phyloP scores from a whole-genome alignment of 2,888 invertebrate genomes.

The Drosophila picticornis region DNA sequence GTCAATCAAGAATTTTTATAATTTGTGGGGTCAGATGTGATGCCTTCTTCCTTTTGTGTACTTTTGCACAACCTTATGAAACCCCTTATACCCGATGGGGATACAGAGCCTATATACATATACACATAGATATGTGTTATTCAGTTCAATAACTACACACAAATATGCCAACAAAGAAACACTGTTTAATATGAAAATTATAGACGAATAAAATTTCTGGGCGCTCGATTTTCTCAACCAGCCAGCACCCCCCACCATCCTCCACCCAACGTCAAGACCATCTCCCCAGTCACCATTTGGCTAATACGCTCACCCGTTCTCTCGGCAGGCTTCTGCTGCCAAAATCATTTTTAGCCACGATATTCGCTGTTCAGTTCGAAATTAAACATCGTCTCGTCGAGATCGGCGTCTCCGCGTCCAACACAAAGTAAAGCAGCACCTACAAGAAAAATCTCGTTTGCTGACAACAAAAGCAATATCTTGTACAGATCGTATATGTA shows the following conservation, averaged over 20 bases:
- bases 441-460: conserved; percentile 38
- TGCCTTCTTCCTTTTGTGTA: neutral
- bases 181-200: conserved; percentile 66
- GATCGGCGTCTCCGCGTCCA: conserved; percentile 51
- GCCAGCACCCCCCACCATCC: neutral
- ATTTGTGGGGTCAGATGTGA: neutral
- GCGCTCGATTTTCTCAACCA: conserved; percentile 20
- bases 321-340: conserved; percentile 55
- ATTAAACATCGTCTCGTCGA: conserved; percentile 70
- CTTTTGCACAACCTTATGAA: neutral
- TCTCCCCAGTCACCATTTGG: conserved; percentile 6
- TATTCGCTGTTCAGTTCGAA: conserved; percentile 72
- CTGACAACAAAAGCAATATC: conserved; percentile 46
- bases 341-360: conserved; percentile 74
- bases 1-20: neutral
- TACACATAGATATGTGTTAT: conserved; percentile 7
- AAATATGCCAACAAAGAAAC: conserved; percentile 34
- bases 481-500: conserved; percentile 58
- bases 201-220: conserved; percentile 69
- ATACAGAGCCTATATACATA: neutral
- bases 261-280: neutral
- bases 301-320: conserved; percentile 39
- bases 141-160: conserved; percentile 3
- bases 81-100: neutral
- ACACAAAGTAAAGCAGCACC: conserved; percentile 28